phyloP scores from a whole-genome alignment of 2,797 vertebrate genomes.

The Allobates femoralis region DNA sequence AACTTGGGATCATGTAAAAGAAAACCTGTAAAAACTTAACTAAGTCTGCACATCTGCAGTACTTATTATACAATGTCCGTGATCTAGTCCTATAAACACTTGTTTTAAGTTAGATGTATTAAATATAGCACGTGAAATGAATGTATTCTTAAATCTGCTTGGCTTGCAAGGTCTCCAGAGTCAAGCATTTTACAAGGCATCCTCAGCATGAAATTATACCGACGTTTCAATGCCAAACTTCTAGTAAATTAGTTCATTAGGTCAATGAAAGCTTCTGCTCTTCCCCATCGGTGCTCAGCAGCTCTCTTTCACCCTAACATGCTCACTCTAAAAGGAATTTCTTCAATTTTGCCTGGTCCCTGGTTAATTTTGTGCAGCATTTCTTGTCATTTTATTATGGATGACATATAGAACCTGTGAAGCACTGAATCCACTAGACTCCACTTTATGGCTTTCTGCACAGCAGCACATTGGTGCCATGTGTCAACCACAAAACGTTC shows the following conservation, averaged over 20 bases:
- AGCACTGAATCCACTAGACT: not conserved
- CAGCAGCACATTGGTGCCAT: not conserved
- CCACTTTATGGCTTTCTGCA: not conserved
- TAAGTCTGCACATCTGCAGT: conserved; percentile 14
- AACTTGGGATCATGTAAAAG: not conserved
- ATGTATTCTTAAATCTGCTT: conserved; percentile 41
- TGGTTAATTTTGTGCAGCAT: conserved; percentile 5
- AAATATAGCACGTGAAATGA: conserved; percentile 20
- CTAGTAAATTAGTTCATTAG: conserved; percentile 49
- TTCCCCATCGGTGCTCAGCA: conserved; percentile 15
- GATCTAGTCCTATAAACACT: conserved; percentile 30
- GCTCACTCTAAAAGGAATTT: not conserved
- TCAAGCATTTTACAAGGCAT: conserved; percentile 48
- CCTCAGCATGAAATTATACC: conserved; percentile 41
- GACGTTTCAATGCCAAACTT: conserved; percentile 32
- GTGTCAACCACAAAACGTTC: too few species aligned
- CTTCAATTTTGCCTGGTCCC: not conserved
- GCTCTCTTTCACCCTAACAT: not conserved
- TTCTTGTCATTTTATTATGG: conserved; percentile 19
- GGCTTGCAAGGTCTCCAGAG: conserved; percentile 6
- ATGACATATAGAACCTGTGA: not conserved
- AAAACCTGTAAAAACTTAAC: not conserved
- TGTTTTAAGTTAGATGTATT: conserved; percentile 36
- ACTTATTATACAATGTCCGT: not conserved
- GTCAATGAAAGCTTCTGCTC: conserved; percentile 31